These are phyloP conservation scores for Calameuta pallipes DNA, from an alignment of 2,888 invertebrate genomes.

Conservation along the genomic window DNA sequence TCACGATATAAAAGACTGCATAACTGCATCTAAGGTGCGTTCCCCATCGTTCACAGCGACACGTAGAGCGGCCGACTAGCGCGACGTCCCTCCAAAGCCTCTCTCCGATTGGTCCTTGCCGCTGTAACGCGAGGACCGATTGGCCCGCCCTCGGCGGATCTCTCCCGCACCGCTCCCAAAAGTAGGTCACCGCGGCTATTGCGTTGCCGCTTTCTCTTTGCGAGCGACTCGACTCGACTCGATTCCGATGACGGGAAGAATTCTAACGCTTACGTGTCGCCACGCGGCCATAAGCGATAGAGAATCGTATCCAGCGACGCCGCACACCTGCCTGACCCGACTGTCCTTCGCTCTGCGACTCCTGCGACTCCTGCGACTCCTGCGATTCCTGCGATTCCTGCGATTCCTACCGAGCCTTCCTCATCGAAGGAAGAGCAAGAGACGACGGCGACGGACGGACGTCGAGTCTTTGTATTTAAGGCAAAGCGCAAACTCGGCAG, in stretches of 20 bases:
- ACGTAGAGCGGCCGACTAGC: slow-evolving; percentile 5
- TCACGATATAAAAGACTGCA: slow-evolving; percentile 36
- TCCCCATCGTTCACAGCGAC: slow-evolving; percentile 24
- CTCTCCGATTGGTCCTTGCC: slow-evolving; percentile 32
- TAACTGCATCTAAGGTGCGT: slow-evolving; percentile 45
- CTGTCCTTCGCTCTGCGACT: too few relatives aligned
- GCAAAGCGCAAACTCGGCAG: background rate
- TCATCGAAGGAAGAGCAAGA: too few relatives aligned
- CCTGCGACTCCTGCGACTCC: too few relatives aligned
- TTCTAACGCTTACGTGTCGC: slow-evolving; percentile 49
- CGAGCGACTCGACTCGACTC: slow-evolving; percentile 24
- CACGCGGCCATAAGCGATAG: background rate
- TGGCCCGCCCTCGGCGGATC: slow-evolving; percentile 21
- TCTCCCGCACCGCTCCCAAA: slow-evolving; percentile 19
- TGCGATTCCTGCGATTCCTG: too few relatives aligned
- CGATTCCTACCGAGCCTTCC: too few relatives aligned
- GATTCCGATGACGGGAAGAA: slow-evolving; percentile 36
- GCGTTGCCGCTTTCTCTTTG: slow-evolving; percentile 63
- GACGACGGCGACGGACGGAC: too few relatives aligned
- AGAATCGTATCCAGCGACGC: background rate
- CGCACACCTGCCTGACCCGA: background rate
- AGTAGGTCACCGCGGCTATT: slow-evolving; percentile 45
- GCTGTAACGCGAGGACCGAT: slow-evolving; percentile 28
- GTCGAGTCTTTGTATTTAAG: background rate
- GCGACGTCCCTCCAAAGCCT: slow-evolving; percentile 11